Evolutionary conservation across 1,140 invertebrate species (phyloP).

Genomic region (Zaprionus tsacasi): DNA sequence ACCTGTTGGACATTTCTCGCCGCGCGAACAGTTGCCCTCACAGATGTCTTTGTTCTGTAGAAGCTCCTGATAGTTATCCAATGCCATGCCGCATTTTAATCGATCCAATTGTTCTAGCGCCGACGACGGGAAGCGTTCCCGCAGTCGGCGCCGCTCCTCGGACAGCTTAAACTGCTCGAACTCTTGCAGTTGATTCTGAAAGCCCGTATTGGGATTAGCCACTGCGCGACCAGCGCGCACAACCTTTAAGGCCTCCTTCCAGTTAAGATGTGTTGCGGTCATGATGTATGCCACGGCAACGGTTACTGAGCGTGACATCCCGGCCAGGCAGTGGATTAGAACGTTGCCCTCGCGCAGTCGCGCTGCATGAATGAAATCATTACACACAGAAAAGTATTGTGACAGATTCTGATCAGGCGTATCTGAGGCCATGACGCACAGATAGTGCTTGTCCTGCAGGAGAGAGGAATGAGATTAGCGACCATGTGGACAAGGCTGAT

Average conservation of each 20-base stretch:
- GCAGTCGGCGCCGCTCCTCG: conserved; percentile 93
- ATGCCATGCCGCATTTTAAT: conserved; percentile 89
- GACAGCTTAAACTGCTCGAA: conserved; percentile 93
- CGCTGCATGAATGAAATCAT: conserved; percentile 98
- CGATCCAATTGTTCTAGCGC: conserved; percentile 90
- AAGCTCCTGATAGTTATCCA: conserved; percentile 92
- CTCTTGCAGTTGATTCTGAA: conserved; percentile 96
- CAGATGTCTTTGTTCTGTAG: conserved; percentile 91
- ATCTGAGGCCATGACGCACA: conserved; percentile 97
- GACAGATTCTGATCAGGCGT: conserved; percentile 96
- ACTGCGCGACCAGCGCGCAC: conserved; percentile 94
- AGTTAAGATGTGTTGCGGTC: conserved; percentile 95
- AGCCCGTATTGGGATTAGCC: conserved; percentile 97
- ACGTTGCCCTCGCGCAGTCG: conserved; percentile 95
- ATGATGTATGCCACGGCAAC: conserved; percentile 94
- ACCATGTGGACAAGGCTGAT: too few species aligned
- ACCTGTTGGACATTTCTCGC: conserved; percentile 93
- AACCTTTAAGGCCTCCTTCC: conserved; percentile 96
- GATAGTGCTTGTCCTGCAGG: conserved; percentile 95
- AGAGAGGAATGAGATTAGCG: not conserved
- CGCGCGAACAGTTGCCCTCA: conserved; percentile 93
- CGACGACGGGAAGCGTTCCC: conserved; percentile 92
- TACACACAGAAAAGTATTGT: conserved; percentile 96
- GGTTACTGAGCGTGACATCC: conserved; percentile 98
- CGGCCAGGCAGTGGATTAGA: conserved; percentile 97